phyloP scores from a whole-genome alignment of 2,797 vertebrate genomes.

The Chrosomus eos region DNA sequence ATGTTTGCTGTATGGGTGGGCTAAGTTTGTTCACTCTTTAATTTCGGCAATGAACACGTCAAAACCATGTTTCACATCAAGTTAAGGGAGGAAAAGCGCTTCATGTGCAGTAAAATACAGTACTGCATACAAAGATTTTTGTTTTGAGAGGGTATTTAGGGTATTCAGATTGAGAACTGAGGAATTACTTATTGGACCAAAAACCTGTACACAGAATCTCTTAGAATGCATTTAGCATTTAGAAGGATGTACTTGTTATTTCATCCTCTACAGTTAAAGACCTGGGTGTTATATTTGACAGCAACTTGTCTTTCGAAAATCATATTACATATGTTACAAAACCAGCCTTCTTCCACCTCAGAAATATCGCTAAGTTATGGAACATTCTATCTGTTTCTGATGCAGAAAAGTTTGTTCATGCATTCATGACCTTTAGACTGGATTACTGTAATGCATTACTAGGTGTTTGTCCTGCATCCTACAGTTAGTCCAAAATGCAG shows the following conservation, averaged over 20 bases:
- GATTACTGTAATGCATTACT: not conserved
- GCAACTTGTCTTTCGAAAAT: not conserved
- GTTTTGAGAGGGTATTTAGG: not conserved
- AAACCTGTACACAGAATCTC: not conserved
- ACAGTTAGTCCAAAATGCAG: no score
- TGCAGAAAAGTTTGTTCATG: not conserved
- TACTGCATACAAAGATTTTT: not conserved
- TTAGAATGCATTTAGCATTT: not conserved
- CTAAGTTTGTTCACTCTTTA: slow-evolving; percentile 22
- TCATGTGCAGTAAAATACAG: not conserved
- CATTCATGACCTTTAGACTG: not conserved
- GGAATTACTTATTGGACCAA: not conserved
- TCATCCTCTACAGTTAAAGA: not conserved
- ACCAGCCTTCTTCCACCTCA: not conserved
- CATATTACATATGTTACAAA: not conserved
- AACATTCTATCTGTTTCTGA: not conserved
- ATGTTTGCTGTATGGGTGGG: slow-evolving; percentile 63
- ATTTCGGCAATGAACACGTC: slow-evolving; percentile 2
- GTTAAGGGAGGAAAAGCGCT: not conserved
- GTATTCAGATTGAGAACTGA: not conserved
- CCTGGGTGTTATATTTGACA: not conserved
- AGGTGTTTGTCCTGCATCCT: not conserved
- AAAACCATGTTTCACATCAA: slow-evolving; percentile 21
- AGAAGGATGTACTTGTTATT: not conserved
- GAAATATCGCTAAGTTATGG: not conserved